phyloP scores from a whole-genome alignment of 2,888 invertebrate genomes.

The Linnaemya vulpina region DNA sequence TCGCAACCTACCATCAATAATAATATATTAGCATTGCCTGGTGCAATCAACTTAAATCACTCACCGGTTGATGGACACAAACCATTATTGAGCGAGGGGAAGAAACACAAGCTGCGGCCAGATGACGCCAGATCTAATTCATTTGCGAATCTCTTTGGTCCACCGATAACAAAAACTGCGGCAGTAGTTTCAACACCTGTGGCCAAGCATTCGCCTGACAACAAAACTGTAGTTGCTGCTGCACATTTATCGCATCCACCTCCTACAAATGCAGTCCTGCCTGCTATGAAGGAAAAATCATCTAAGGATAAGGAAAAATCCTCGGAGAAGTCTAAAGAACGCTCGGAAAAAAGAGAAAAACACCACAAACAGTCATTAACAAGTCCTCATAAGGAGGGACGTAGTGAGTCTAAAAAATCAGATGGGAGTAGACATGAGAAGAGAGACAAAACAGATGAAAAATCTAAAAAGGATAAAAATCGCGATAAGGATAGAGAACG shows the following conservation, averaged over 20 bases:
- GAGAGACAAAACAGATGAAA: slow-evolving; percentile 82
- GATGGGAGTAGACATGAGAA: slow-evolving; percentile 83
- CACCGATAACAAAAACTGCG: slow-evolving; percentile 89
- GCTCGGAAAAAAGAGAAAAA: slow-evolving; percentile 85
- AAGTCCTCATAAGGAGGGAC: slow-evolving; percentile 85
- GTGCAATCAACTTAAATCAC: slow-evolving; percentile 46
- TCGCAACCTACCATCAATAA: slow-evolving; percentile 64
- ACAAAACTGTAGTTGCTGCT: slow-evolving; percentile 2
- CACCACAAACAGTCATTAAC: slow-evolving; percentile 81
- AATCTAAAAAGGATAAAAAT: slow-evolving; percentile 84
- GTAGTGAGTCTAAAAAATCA: slow-evolving; percentile 81
- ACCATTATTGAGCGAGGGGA: slow-evolving; percentile 75
- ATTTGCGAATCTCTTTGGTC: slow-evolving; percentile 92
- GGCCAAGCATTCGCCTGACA: slow-evolving; percentile 63
- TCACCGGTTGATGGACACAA: slow-evolving; percentile 35
- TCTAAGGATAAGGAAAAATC: slow-evolving; percentile 80
- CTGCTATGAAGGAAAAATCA: slow-evolving; percentile 76
- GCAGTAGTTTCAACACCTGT: slow-evolving; percentile 43
- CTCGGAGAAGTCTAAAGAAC: slow-evolving; percentile 82
- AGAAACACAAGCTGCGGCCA: slow-evolving; percentile 86
- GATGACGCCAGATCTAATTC: slow-evolving; percentile 86
- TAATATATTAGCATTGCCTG: slow-evolving; percentile 69
- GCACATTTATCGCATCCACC: slow-evolving; percentile 17
- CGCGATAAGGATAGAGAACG: slow-evolving; percentile 85
- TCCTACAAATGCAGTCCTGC: slow-evolving; percentile 9